A percentile compares a stretch with the other conserved stretches of the same genome.
Evolutionary conservation across 2,888 invertebrate genomes (phyloP).

Genomic region (Hemithea aestivaria): DNA sequence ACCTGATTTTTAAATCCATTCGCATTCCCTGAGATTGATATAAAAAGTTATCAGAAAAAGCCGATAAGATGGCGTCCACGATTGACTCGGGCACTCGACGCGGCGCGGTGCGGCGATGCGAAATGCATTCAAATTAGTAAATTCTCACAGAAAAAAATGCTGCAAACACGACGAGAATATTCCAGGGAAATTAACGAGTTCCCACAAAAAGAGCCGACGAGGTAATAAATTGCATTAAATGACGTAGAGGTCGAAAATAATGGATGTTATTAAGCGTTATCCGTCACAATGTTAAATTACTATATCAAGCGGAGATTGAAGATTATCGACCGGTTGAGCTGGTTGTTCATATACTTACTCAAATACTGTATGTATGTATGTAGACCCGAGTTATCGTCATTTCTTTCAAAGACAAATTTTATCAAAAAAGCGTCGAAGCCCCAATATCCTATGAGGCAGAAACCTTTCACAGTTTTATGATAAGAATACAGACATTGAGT

Average conservation of each 20-base stretch:
- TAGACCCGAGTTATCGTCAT: too few relatives aligned
- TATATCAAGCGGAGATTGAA: conserved; percentile 6
- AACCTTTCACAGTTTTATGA: too few relatives aligned
- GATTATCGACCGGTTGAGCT: not conserved
- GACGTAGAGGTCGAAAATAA: conserved; percentile 14
- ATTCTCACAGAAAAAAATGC: conserved; percentile 18
- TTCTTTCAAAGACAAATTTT: too few relatives aligned
- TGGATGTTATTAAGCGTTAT: conserved; percentile 18
- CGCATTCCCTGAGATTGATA: conserved; percentile 21
- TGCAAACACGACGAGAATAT: conserved; percentile 18
- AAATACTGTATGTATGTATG: too few relatives aligned
- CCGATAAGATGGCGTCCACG: conserved; percentile 22
- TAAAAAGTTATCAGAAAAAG: conserved; percentile 21
- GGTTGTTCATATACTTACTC: too few relatives aligned
- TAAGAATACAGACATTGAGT: too few relatives aligned
- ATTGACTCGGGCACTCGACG: conserved; percentile 21
- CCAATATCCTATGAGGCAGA: too few relatives aligned
- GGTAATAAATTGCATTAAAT: conserved; percentile 14
- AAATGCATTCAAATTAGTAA: conserved; percentile 29
- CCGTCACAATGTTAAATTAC: conserved; percentile 12
- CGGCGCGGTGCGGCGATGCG: conserved; percentile 15
- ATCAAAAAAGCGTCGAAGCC: too few relatives aligned
- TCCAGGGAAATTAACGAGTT: conserved; percentile 18
- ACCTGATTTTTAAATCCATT: conserved; percentile 17
- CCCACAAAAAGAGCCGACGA: conserved; percentile 9